Evolutionary conservation across 2,113 vertebrate species (phyloP).

Genomic region (Ploceus nigricollis): DNA sequence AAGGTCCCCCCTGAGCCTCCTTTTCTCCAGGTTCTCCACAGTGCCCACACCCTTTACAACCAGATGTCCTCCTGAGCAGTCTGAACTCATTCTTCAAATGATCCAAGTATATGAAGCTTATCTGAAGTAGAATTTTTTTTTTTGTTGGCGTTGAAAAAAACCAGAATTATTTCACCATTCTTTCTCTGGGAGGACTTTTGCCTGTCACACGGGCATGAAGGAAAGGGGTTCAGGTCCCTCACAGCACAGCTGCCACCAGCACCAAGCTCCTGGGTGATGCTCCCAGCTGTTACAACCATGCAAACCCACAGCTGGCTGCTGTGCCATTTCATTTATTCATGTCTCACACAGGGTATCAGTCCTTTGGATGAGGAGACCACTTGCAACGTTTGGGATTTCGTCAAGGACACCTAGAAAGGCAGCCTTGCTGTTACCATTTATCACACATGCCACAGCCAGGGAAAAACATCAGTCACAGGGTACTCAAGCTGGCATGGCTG

Average conservation of each 20-base stretch:
- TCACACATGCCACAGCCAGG: not conserved
- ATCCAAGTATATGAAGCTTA: not conserved
- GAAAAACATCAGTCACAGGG: not conserved
- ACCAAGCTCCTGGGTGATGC: not conserved
- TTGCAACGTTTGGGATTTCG: not conserved
- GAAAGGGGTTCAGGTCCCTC: not conserved
- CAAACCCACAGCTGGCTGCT: not conserved
- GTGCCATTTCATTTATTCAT: not conserved
- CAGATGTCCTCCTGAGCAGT: not conserved
- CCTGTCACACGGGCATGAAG: not conserved
- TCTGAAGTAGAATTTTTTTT: not conserved
- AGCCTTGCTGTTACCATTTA: not conserved
- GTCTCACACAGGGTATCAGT: not conserved
- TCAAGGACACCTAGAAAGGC: fast-evolving
- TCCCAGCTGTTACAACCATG: not conserved
- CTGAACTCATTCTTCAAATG: not conserved
- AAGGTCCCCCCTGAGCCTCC: not conserved
- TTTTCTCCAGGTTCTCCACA: not conserved
- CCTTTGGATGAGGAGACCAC: not conserved
- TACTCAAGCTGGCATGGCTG: not conserved
- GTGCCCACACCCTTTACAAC: not conserved
- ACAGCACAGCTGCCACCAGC: not conserved
- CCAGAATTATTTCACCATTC: not conserved
- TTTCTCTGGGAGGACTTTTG: not conserved
- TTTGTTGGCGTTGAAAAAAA: not conserved